Evolutionary conservation across 2,113 vertebrate genomes (phyloP).

Genomic region (Entelurus aequoreus): DNA sequence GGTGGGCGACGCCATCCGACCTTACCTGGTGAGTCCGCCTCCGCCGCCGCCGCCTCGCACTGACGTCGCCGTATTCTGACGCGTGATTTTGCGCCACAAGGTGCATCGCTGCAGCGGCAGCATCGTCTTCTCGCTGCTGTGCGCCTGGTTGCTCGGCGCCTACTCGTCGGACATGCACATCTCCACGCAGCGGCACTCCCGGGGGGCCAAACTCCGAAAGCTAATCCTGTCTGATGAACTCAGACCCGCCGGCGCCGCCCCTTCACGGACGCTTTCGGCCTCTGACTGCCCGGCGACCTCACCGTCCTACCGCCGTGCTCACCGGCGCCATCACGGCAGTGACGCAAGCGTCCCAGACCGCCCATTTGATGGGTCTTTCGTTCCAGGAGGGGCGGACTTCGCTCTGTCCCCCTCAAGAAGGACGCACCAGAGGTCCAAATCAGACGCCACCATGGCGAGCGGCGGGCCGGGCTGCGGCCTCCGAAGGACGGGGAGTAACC

Average conservation of each 20-base stretch:
- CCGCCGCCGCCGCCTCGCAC: background rate
- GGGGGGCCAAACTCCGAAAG: conserved; percentile 87
- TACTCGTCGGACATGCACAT: conserved; percentile 98
- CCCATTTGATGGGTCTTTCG: no score
- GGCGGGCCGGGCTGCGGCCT: conserved; percentile 90
- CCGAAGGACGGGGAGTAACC: conserved; percentile 93
- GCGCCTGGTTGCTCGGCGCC: conserved; percentile 88
- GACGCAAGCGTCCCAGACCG: conserved; percentile 57
- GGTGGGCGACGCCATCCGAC: conserved; percentile 93
- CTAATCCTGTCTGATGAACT: conserved; percentile 93
- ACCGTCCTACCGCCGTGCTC: conserved; percentile 31
- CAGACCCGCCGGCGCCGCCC: conserved; percentile 73
- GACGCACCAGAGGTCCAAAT: conserved; percentile 96
- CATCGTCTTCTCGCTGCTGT: conserved; percentile 88
- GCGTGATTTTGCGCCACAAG: conserved; percentile 20
- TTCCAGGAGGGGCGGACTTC: no score
- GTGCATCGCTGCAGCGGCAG: conserved; percentile 93
- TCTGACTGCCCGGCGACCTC: conserved; percentile 30
- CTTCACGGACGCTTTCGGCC: conserved; percentile 53
- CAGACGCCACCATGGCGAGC: conserved; percentile 82
- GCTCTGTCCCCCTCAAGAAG: conserved; percentile 85
- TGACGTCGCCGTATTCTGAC: background rate
- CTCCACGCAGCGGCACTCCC: conserved; percentile 89
- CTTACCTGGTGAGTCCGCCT: conserved; percentile 77
- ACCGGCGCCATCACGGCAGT: conserved; percentile 10